These are phyloP conservation scores for Augiades crinisus DNA, from an alignment of 2,888 invertebrate species.

Conservation along the genomic window DNA sequence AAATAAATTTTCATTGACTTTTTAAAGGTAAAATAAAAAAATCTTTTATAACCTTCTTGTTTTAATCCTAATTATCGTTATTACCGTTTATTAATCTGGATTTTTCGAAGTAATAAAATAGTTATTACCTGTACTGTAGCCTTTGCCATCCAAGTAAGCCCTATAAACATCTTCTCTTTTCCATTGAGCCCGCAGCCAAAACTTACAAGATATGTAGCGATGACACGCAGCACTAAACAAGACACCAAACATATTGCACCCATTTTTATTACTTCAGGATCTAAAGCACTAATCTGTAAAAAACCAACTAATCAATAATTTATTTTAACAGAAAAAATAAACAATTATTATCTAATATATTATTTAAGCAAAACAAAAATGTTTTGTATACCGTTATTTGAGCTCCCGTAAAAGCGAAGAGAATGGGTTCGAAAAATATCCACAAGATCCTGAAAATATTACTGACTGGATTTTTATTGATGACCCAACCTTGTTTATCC, in stretches of 20 bases:
- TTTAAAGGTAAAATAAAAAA: background rate
- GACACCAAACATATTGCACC: slow-evolving; percentile 83
- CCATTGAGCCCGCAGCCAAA: slow-evolving; percentile 87
- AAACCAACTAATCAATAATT: too few species aligned
- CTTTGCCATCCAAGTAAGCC: slow-evolving; percentile 93
- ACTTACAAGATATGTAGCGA: slow-evolving; percentile 82
- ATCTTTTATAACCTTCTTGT: too few species aligned
- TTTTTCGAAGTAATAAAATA: too few species aligned
- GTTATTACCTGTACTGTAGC: slow-evolving; percentile 94
- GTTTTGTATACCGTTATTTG: slow-evolving; percentile 84
- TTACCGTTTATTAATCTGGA: too few species aligned
- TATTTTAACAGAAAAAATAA: too few species aligned
- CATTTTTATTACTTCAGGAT: slow-evolving; percentile 83
- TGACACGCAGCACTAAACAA: slow-evolving; percentile 81
- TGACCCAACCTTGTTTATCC: slow-evolving; percentile 87
- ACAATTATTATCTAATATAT: too few species aligned
- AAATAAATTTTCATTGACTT: background rate
- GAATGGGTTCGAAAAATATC: slow-evolving; percentile 93
- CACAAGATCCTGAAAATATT: slow-evolving; percentile 90
- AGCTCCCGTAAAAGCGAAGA: slow-evolving; percentile 93
- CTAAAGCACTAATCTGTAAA: slow-evolving; percentile 77
- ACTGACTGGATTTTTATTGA: slow-evolving; percentile 88
- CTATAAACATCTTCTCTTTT: slow-evolving; percentile 91
- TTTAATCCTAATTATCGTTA: too few species aligned
- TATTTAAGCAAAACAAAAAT: too few species aligned